Base-by-base conservation (phyloP, 2,113 vertebrate genomes). In the Callithrix jacchus region DNA sequence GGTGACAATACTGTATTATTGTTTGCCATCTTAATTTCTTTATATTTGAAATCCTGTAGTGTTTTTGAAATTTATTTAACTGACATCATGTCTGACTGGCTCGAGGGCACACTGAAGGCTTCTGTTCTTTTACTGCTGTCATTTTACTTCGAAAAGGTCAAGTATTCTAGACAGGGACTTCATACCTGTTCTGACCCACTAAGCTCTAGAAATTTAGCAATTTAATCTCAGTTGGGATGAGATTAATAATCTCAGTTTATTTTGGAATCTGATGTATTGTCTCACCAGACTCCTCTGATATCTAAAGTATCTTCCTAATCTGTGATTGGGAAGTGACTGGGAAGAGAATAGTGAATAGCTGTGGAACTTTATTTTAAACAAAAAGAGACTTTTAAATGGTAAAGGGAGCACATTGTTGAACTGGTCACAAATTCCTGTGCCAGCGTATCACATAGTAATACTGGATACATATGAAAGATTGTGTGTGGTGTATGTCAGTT, bases 31-130 rank as follows among this genome's bases (percentile, higher is more conserved):
- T 37, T 5, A 68, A 30, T 90, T 47, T 95, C 40, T 93, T 77
- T 8, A 35, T 9, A 23, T 37, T 79, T 64, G 11, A 54, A 18
- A 6, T 91, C 5, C 20, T 70, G 10, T 76, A 5, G 0, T 2
- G 35, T 91, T 95, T 45, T 52, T 96, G 35, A 20, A 74, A 77
- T 77, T 94, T 93, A 54, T 92, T 37, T 27, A 37, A 12, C n/a
- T 92, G 66, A 21, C 6, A 32, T 56, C 90, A 7, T 79, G 49
- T 81, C 77, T 90, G 30, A 21, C n/a, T 45, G 11, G 64, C 85
- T 85, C 21, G 74, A 35, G 93, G 81, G 32, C 56, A 52, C 32
- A 27, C 32, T 52, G 58, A 70, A 37, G 91, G n/a, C 23, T 82
- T 70, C 17, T 89, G 56, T 87, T 85, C 54, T 81, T 64, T 74